Evolutionary conservation across 1,140 invertebrate species (phyloP), one percentile per base, ranked within the genome.

Genomic region (Drosophila busckii): DNA sequence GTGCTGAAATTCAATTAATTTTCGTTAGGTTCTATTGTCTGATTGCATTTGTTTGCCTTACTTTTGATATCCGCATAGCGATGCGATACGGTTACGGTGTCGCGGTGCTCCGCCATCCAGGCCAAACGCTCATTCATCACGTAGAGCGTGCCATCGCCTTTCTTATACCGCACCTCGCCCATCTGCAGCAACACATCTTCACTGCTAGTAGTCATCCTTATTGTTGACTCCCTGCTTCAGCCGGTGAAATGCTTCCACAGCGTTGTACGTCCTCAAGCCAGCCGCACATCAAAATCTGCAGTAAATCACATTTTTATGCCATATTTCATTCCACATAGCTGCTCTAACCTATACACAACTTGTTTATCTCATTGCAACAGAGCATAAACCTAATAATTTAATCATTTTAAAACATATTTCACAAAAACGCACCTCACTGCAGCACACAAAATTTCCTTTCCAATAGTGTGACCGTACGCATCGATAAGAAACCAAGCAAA

Each of bases 41-140:
- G 8, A 54, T 26, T 20, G 7, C 6, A 9, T 4, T n/a, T 3
- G 6, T 31, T 2, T 10, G 2, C 4, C 90, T 91, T 90, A 97
- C 96, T 93, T 91, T 98, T 98, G 60, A 99, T 98, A 87, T 99
- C 97, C 32, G 94, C 93, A 90, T 98, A 99, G 86, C 94, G 92
- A 87, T 98, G 95, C 56, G 95, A 97, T 16, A 98, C 93, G 4
- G 94, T 93, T 23, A 98, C 96, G 1, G 93, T 96, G 71, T 98
- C 95, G 71, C 92, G 90, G 78, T 97, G 95, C 70, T 96, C 94
- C 25, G 96, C 90, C 94, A 98, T 98, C 96, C 97, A 99, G 23
- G 95, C 97, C 63, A 99, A 89, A 68, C 97, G 90, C 89, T 97
- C 94, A 61, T 95, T 95, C 96, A 98, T 98, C 22, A 99, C 91